Evolutionary conservation across 2,797 vertebrate species (phyloP).

Genomic region (Danio aesculapii): DNA sequence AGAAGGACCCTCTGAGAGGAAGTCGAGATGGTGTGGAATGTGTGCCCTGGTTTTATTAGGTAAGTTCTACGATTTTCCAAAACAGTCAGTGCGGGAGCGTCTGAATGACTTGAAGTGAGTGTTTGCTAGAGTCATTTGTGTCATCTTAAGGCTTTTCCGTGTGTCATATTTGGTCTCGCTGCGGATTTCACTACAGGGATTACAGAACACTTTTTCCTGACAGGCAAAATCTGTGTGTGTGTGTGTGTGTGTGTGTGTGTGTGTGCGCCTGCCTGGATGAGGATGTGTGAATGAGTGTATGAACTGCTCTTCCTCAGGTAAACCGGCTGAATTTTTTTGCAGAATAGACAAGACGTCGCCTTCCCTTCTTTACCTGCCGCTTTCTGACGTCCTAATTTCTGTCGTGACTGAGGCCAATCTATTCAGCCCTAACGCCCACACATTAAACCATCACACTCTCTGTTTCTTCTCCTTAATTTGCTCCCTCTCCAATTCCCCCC

Average conservation of each 20-base stretch:
- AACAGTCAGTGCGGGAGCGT: slow-evolving; percentile 58
- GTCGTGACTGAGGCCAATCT: slow-evolving; percentile 64
- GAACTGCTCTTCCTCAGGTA: slow-evolving; percentile 24
- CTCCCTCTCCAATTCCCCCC: slow-evolving; percentile 12
- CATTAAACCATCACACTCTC: slow-evolving; percentile 44
- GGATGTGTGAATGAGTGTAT: slow-evolving; percentile 20
- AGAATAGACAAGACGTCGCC: not conserved
- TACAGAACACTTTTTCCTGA: slow-evolving; percentile 43
- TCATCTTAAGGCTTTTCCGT: slow-evolving; percentile 19
- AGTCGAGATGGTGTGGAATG: slow-evolving; percentile 62
- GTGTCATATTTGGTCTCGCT: slow-evolving; percentile 14
- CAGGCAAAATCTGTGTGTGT: slow-evolving; percentile 24
- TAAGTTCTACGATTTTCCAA: slow-evolving; percentile 66
- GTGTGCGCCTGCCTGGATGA: not conserved
- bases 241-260: slow-evolving; percentile 10
- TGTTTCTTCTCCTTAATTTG: slow-evolving; percentile 12
- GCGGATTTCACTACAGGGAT: slow-evolving; percentile 35
- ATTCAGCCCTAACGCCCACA: slow-evolving; percentile 61
- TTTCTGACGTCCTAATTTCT: slow-evolving; percentile 57
- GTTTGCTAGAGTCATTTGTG: slow-evolving; percentile 47
- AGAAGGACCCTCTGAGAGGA: slow-evolving; percentile 57
- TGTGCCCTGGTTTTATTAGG: slow-evolving; percentile 57
- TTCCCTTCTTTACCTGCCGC: slow-evolving; percentile 56
- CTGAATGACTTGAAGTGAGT: slow-evolving; percentile 37
- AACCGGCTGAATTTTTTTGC: slow-evolving; percentile 34